These are phyloP conservation scores for Ectemnius cavifrons DNA, from an alignment of 2,888 invertebrate species.

Conservation along the genomic window DNA sequence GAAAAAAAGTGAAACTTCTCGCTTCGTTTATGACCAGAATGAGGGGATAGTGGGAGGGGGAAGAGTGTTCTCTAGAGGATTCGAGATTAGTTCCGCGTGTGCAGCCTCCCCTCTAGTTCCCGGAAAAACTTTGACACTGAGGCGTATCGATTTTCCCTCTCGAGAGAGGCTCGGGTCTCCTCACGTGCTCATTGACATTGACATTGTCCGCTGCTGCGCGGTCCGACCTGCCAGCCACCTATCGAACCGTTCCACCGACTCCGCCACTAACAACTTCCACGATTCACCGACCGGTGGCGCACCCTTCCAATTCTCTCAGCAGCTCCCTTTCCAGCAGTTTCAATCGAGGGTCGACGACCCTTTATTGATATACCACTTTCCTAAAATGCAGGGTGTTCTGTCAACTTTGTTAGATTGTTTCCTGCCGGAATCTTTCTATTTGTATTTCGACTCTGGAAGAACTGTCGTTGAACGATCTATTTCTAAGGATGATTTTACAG, in stretches of 20 bases:
- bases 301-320: constrained; percentile 20
- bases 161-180: constrained; percentile 50
- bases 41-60: no score
- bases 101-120: constrained; percentile 42
- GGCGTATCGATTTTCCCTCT: constrained; percentile 74
- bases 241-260: constrained; percentile 58
- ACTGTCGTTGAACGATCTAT: no score
- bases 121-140: constrained; percentile 67
- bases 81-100: constrained; percentile 37
- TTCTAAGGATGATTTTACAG: no score
- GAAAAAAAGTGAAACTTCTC: no score
- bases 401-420: no score
- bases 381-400: no score
- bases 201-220: constrained; percentile 73
- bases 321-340: background rate
- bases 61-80: constrained; percentile 10
- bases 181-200: constrained; percentile 77
- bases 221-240: constrained; percentile 66
- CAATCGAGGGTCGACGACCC: no score
- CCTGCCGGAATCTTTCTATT: no score
- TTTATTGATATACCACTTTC: no score
- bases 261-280: constrained; percentile 58
- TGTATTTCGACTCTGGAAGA: no score
- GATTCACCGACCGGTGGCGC: constrained; percentile 65
- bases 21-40: no score